Conservation (phyloP, 2,797 vertebrate species). For the Euphonia xanthogaster region DNA sequence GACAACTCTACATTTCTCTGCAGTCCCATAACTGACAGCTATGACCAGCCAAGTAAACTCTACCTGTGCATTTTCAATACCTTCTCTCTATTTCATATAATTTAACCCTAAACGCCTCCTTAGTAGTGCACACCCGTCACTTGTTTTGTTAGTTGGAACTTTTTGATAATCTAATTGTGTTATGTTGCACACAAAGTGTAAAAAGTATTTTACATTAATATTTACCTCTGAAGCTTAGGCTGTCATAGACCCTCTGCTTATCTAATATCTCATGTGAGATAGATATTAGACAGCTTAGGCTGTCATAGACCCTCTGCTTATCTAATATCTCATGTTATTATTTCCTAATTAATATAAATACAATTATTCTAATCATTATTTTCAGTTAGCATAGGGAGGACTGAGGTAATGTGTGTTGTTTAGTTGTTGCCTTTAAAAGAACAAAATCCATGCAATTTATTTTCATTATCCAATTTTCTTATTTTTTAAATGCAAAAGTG, state of each 20-base stretch:
- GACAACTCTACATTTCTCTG: conserved; percentile 1
- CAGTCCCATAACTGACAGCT: neutral
- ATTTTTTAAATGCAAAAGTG: neutral
- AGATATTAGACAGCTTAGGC: too few species aligned
- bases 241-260: neutral
- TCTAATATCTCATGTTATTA: neutral
- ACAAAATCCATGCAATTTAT: neutral
- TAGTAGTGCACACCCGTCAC: neutral
- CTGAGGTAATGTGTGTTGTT: neutral
- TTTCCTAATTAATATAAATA: neutral
- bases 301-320: neutral
- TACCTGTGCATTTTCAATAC: neutral
- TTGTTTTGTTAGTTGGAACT: neutral
- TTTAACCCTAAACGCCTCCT: neutral
- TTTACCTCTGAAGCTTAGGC: neutral
- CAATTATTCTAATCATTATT: neutral
- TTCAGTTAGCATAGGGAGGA: neutral
- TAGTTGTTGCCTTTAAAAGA: neutral
- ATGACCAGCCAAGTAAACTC: neutral
- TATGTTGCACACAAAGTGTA: neutral
- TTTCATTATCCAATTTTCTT: neutral
- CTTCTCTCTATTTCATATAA: neutral
- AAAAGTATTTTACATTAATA: neutral
- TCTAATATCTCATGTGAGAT: neutral
- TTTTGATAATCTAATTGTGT: neutral